Base-by-base conservation (phyloP, 1,140 invertebrate species). In the Caerostris darwini region DNA sequence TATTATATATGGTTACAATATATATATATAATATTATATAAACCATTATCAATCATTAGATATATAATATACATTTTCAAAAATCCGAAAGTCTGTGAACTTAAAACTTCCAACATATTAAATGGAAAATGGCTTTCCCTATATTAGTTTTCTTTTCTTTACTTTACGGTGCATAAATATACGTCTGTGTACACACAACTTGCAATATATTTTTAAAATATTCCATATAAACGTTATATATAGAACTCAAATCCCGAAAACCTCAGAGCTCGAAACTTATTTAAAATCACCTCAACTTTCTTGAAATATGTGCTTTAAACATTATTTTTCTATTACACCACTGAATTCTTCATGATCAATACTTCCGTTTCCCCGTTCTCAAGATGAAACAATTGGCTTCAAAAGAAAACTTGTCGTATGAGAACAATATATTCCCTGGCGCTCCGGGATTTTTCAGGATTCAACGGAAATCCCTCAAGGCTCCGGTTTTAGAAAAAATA, bases 371-470 rank as follows among this genome's bases (percentile, higher is more conserved):
- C 56, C 89, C 53, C 56, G 69, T 59, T 77, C 69, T 56, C 59
- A 17, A 53, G 57, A 59, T 64, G 69, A 90, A 90, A 90, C 89
- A 81, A 90, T 90, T 81, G 89, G 69, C 67, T 90, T 81, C 69
- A 34, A 69, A 77, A 90, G 69, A 58, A 90, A 90, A 58, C 19
- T 57, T 77, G 56, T 58, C 64, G 71, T 57, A 50, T 56, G 69
- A 81, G 56, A 90, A 90, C 69, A 90, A 90, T 90, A 90, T 90
- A 90, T 90, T 90, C 69, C 89, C 50, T 14, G 19, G 71, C 67
- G 56, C 89, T 81, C 17, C 50, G 69, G 69, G 89, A 90, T 90
- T 81, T 90, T 90, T 81, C 69, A 53, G 61, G 87, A 89, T 89
- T 69, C 87, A 53, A 67, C 64, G 58, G 17, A 89, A 89, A 89